phyloP scores from a whole-genome alignment of 2,888 invertebrate species.

The Himalopsyche kuldschensis region DNA sequence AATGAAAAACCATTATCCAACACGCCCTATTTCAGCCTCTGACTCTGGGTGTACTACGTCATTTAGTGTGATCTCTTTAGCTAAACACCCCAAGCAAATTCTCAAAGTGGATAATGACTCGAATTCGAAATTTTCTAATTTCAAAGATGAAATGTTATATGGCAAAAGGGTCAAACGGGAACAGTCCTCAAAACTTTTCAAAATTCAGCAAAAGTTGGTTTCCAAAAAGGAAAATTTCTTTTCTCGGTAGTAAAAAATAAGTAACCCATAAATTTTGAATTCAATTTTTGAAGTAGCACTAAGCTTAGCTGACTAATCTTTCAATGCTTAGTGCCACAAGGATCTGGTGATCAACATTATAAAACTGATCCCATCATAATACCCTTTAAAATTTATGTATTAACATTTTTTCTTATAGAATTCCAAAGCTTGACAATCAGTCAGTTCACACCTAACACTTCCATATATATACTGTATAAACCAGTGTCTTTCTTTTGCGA shows the following conservation, averaged over 20 bases:
- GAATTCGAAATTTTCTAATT: neutral
- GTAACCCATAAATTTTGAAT: no score
- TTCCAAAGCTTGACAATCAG: no score
- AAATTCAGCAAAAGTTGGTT: conserved; percentile 17
- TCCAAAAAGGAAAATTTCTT: neutral
- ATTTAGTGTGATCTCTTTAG: conserved; percentile 50
- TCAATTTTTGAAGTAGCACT: no score
- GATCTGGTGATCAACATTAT: no score
- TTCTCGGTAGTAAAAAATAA: neutral
- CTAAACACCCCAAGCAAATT: conserved; percentile 43
- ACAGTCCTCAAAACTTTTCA: conserved; percentile 4
- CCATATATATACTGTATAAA: no score
- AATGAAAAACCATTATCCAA: conserved; percentile 50
- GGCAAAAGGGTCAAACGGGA: conserved; percentile 9
- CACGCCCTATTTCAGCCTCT: conserved; percentile 50
- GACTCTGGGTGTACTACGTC: conserved; percentile 52
- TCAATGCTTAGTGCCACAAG: no score
- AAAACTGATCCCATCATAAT: no score
- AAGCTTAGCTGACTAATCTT: no score
- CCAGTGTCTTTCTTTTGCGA: no score
- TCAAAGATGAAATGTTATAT: conserved; percentile 19
- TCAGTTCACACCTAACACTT: no score
- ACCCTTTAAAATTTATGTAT: no score
- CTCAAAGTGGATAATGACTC: conserved; percentile 49
- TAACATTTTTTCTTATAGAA: no score